Percentiles rank a stretch among this genome's conserved stretches.
Conservation (phyloP, 2,113 vertebrate species). For the Cebidichthys violaceus region DNA sequence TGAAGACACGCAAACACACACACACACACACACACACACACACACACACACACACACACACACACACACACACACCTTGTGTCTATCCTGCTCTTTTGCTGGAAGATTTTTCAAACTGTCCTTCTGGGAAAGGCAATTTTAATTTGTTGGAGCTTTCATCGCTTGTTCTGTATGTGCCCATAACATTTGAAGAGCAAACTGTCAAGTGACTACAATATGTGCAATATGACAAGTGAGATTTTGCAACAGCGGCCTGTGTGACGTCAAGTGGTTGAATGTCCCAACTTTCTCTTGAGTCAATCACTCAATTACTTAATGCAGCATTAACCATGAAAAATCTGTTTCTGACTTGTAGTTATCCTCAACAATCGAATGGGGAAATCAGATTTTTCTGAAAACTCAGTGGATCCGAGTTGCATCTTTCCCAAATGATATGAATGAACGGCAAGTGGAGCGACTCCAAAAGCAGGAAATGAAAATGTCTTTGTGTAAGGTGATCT, state of each 20-base stretch:
- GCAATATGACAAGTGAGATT: background rate
- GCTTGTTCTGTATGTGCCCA: background rate
- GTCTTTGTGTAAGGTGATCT: background rate
- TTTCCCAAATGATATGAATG: background rate
- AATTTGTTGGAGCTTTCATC: background rate
- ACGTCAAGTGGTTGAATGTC: no score
- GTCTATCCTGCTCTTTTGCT: conserved; percentile 12
- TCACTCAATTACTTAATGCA: background rate
- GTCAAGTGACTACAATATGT: background rate
- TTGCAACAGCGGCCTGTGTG: no score
- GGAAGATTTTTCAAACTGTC: background rate
- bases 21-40: conserved; percentile 7
- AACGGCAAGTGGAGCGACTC: background rate
- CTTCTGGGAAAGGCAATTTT: background rate
- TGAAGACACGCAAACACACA: conserved; percentile 14
- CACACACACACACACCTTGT: conserved; percentile 12
- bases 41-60: background rate
- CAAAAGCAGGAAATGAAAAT: background rate
- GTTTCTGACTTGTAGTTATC: background rate
- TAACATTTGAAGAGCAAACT: background rate
- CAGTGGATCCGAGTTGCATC: background rate
- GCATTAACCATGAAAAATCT: background rate
- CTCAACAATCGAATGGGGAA: background rate
- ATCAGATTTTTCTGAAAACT: background rate
- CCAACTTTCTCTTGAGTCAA: background rate